A percentile compares a stretch with the other conserved stretches of the same genome.
phyloP scores from a whole-genome alignment of 2,113 vertebrate species.

The Anolis carolinensis region DNA sequence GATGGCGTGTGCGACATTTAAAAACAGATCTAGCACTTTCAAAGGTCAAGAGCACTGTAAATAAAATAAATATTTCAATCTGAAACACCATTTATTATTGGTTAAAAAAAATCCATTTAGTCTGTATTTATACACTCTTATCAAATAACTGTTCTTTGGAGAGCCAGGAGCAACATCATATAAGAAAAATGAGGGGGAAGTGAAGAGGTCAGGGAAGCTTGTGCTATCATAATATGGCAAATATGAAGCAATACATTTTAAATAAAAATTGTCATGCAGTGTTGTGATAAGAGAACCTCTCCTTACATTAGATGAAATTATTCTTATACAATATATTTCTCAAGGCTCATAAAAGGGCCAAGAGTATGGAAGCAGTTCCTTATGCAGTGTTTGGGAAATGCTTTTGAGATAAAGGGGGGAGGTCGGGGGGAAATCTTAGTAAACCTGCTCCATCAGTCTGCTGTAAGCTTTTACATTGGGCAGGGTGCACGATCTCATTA shows the following conservation, averaged over 20 bases:
- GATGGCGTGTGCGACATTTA: not conserved
- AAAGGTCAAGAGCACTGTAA: conserved; percentile 30
- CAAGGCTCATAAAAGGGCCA: conserved; percentile 58
- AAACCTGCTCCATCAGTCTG: conserved; percentile 45
- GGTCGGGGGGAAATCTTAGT: conserved; percentile 6
- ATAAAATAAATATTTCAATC: conserved; percentile 52
- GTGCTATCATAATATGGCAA: conserved; percentile 43
- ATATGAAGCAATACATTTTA: conserved; percentile 63
- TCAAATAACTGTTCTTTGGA: conserved; percentile 56
- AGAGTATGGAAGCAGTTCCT: conserved; percentile 61
- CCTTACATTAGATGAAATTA: conserved; percentile 60
- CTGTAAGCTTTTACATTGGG: conserved; percentile 56
- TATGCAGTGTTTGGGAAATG: conserved; percentile 64
- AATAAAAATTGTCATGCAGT: conserved; percentile 69
- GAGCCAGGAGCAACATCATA: not conserved
- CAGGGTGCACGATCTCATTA: conserved; percentile 57
- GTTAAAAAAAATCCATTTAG: conserved; percentile 41
- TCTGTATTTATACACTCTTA: conserved; percentile 41
- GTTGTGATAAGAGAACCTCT: conserved; percentile 58
- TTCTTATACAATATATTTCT: conserved; percentile 61
- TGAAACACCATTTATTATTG: conserved; percentile 55
- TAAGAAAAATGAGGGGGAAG: conserved; percentile 54
- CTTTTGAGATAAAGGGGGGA: conserved; percentile 61
- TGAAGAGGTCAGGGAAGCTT: conserved; percentile 56
- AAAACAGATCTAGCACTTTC: conserved; percentile 51